A percentile compares a stretch with the other conserved stretches of the same genome.
phyloP scores from a whole-genome alignment of 1,140 invertebrate genomes.

The Leptinotarsa defecta region DNA sequence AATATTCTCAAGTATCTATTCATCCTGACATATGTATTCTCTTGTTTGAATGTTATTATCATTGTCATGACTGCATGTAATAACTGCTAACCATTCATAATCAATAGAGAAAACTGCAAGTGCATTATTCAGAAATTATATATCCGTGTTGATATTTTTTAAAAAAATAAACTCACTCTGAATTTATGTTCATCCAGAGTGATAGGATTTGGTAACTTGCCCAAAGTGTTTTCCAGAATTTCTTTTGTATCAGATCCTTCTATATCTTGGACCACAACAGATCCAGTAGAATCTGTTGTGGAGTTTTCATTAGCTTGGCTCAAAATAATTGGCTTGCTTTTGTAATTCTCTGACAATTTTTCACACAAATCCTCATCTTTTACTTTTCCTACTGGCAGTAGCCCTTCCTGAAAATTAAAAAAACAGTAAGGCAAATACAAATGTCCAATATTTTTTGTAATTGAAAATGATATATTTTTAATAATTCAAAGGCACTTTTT shows the following conservation, averaged over 20 bases:
- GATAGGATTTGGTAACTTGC: conserved; percentile 61
- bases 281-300: conserved; percentile 38
- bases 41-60: no score
- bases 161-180: conserved; percentile 53
- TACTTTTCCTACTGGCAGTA: conserved; percentile 63
- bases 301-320: conserved; percentile 51
- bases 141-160: no score
- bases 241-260: conserved; percentile 59
- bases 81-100: no score
- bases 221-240: conserved; percentile 62
- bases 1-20: no score
- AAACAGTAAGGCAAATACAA: no score
- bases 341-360: conserved; percentile 52
- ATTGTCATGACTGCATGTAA: no score
- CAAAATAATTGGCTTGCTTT: conserved; percentile 59
- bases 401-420: conserved; percentile 57
- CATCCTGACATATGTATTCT: no score
- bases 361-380: conserved; percentile 58
- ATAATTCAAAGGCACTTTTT: no score
- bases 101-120: no score
- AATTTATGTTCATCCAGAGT: conserved; percentile 60
- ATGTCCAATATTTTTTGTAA: no score
- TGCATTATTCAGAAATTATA: no score
- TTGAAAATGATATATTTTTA: no score
- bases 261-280: conserved; percentile 44